Conservation (phyloP, 2,797 vertebrate species). For the Coregonus suidteri region DNA sequence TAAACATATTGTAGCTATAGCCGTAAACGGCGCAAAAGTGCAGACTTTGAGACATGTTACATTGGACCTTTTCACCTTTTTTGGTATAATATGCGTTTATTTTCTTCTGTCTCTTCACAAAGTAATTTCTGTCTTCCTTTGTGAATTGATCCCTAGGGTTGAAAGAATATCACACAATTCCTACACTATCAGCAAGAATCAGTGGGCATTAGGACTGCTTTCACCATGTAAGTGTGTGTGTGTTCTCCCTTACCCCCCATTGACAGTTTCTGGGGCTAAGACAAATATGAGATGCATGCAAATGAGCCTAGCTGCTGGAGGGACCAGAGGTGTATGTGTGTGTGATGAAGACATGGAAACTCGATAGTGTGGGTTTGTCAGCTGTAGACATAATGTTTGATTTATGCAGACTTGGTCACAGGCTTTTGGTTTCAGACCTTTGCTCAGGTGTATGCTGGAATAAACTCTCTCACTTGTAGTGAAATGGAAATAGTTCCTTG, state of each 20-base stretch:
- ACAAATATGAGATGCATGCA: slow-evolving; percentile 71
- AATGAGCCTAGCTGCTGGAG: slow-evolving; percentile 60
- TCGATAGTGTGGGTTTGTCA: slow-evolving; percentile 63
- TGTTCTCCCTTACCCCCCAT: slow-evolving; percentile 35
- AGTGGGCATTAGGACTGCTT: background rate
- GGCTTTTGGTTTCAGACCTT: slow-evolving; percentile 44
- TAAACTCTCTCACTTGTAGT: slow-evolving; percentile 29
- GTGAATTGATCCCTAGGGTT: background rate
- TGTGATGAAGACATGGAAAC: slow-evolving; percentile 38
- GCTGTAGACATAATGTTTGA: slow-evolving; percentile 66
- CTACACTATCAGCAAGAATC: background rate
- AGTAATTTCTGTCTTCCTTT: slow-evolving; percentile 24
- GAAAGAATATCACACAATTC: background rate
- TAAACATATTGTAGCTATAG: background rate
- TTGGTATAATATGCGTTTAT: background rate
- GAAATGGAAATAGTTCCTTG: background rate
- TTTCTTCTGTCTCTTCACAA: background rate
- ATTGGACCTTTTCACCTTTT: background rate
- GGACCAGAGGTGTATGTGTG: slow-evolving; percentile 41
- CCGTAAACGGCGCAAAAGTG: background rate
- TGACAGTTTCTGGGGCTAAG: slow-evolving; percentile 58
- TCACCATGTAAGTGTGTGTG: slow-evolving; percentile 5
- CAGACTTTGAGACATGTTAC: background rate
- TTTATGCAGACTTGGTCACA: slow-evolving; percentile 63
- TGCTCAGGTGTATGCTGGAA: slow-evolving; percentile 56